These are phyloP conservation scores for Arenicola marina DNA, from an alignment of 2,888 invertebrate genomes.

Conservation along the genomic window DNA sequence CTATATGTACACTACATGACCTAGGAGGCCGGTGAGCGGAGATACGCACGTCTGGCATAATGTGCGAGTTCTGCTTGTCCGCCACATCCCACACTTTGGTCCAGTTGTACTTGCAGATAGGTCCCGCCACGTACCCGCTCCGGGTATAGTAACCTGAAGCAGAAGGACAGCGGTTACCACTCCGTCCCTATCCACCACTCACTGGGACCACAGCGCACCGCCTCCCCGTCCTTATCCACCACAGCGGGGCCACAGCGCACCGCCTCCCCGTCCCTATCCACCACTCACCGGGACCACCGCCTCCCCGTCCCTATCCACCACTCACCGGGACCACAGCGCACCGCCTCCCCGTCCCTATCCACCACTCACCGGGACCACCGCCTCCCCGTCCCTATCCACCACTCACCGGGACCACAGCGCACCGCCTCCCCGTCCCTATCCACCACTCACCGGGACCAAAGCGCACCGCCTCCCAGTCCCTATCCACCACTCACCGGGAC, in stretches of 20 bases:
- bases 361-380: slow-evolving; percentile 54
- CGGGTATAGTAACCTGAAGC: slow-evolving; percentile 60
- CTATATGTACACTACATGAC: no score
- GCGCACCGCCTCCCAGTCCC: slow-evolving; percentile 60
- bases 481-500: slow-evolving; percentile 51
- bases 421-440: slow-evolving; percentile 61
- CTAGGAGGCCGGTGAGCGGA: no score
- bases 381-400: slow-evolving; percentile 59
- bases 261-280: no score
- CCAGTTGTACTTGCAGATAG: slow-evolving; percentile 62
- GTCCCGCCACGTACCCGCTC: slow-evolving; percentile 62
- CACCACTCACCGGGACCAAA: slow-evolving; percentile 60
- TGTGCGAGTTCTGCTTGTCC: slow-evolving; percentile 46
- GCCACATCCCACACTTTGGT: slow-evolving; percentile 59
- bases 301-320: slow-evolving; percentile 59
- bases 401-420: slow-evolving; percentile 59
- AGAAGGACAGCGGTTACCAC: no score
- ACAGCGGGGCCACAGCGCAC: slow-evolving; percentile 61
- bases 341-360: slow-evolving; percentile 61
- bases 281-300: slow-evolving; percentile 55
- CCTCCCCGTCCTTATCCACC: slow-evolving; percentile 60
- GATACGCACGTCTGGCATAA: slow-evolving; percentile 27
- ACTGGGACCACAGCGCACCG: slow-evolving; percentile 61
- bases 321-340: slow-evolving; percentile 60
- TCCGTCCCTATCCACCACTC: no score